Base-by-base conservation (phyloP, 37 sponge, comb jelly and placozoan genomes). In the Dysidea cf. avara region DNA sequence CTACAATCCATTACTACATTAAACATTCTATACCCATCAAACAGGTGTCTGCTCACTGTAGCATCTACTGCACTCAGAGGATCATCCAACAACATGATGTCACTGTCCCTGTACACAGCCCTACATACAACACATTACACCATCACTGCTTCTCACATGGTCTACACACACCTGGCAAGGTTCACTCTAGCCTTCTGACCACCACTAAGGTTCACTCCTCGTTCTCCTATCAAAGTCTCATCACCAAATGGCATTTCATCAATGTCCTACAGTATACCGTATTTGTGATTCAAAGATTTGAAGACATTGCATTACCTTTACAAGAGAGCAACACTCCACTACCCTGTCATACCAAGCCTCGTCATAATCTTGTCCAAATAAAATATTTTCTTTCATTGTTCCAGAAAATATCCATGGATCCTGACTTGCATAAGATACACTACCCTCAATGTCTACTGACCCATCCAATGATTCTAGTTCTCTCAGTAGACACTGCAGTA, bases 151-250 rank as follows among this genome's bases (percentile, higher is more conserved):
- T 43, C 46, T 12, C 46, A 43, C 46, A 43, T 9, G 9, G 46
- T 43, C 46, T 83, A 83, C 22, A 77, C 61, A 39, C 78, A 52
- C 59, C 93, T 79, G n/a, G 96, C 96, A 53, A 95, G 84, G 57
- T 82, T 83, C n/a, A 95, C 85, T 51, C 96, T 81, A 11, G 93
- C 86, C 83, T 91, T 91, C 75, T 95, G 96, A 12, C 96, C 96
- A 11, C 96, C 96, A 88, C 92, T 95, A 53, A 91, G 77, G 17
- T 92, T 91, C 32, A 91, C 89, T 53, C 96, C 96, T 52, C 87
- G 85, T 78, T 87, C 92, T 25, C 96, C 96, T 5, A 91, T 89
- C 43, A 82, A 75, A 16, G 96, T 95, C 68, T 52, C 59, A 59
- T 95, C 96, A 39, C 96, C 89, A 66, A 43, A 7, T 28, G 91